Conservation (phyloP, 2,888 invertebrate genomes). For the Drymonia ruficornis region DNA sequence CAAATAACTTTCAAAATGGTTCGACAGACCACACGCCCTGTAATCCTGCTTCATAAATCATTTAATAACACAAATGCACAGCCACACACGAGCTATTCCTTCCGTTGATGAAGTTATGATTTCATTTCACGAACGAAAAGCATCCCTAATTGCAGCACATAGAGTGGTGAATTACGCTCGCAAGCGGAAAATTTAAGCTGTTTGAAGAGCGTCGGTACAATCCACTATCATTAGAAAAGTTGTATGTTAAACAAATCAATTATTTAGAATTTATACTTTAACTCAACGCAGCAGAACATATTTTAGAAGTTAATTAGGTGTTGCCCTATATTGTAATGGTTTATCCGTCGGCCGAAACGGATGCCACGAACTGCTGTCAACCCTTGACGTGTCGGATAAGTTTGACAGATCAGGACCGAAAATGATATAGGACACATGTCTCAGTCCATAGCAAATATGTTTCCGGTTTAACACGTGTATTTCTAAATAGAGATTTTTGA, state of each 20-base stretch:
- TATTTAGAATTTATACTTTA: slow-evolving; percentile 48
- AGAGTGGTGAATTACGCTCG: slow-evolving; percentile 35
- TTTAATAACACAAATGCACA: slow-evolving; percentile 84
- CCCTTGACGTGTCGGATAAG: slow-evolving; percentile 78
- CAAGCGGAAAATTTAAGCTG: slow-evolving; percentile 44
- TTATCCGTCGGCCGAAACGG: slow-evolving; percentile 69
- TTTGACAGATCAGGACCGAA: slow-evolving; percentile 76
- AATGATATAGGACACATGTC: slow-evolving; percentile 65
- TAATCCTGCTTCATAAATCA: slow-evolving; percentile 83
- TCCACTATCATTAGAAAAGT: slow-evolving; percentile 52
- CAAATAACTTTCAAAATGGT: slow-evolving; percentile 61
- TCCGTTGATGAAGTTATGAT: slow-evolving; percentile 69
- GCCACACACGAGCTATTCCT: slow-evolving; percentile 82
- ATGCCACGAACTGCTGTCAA: slow-evolving; percentile 80
- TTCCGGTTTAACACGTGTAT: slow-evolving; percentile 30
- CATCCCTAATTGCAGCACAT: slow-evolving; percentile 30
- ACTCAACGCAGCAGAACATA: slow-evolving; percentile 34
- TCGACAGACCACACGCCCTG: slow-evolving; percentile 49
- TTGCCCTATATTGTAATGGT: slow-evolving; percentile 53
- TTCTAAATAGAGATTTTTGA: slow-evolving; percentile 13
- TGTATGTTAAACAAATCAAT: slow-evolving; percentile 47
- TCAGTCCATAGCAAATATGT: slow-evolving; percentile 43
- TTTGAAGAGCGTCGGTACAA: slow-evolving; percentile 52
- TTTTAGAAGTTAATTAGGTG: slow-evolving; percentile 35
- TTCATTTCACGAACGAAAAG: slow-evolving; percentile 33